Conservation (phyloP, 2,888 invertebrate genomes). For the Lithophane leautieri region DNA sequence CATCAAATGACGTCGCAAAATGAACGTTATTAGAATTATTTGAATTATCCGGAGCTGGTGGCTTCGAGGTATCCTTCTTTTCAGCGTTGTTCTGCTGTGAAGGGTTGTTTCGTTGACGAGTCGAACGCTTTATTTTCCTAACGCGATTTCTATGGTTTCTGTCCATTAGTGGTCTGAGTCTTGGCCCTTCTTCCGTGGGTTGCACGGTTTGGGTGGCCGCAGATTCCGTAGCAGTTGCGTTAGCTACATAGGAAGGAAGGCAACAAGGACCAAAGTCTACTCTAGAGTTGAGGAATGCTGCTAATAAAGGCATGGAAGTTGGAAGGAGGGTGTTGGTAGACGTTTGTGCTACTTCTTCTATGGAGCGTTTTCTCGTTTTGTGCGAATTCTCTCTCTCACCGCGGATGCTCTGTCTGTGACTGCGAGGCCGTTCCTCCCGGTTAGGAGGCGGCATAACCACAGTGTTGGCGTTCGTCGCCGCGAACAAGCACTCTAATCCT, state of each 20-base stretch:
- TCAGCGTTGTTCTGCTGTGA: conserved; percentile 77
- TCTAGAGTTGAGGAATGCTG: conserved; percentile 92
- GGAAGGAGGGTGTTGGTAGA: conserved; percentile 92
- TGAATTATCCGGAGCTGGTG: conserved; percentile 74
- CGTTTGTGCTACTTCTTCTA: conserved; percentile 91
- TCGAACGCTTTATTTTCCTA: conserved; percentile 90
- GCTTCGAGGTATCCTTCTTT: conserved; percentile 77
- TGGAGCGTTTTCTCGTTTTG: conserved; percentile 88
- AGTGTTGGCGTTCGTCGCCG: conserved; percentile 87
- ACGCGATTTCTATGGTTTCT: conserved; percentile 88
- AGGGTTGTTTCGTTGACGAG: conserved; percentile 86
- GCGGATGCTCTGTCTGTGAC: conserved; percentile 84
- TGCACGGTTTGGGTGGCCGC: conserved; percentile 76
- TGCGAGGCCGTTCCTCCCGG: conserved; percentile 82
- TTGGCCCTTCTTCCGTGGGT: conserved; percentile 80
- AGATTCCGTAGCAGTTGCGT: conserved; percentile 70
- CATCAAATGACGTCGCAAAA: conserved; percentile 95
- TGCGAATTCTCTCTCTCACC: conserved; percentile 85
- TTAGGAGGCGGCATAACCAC: conserved; percentile 87
- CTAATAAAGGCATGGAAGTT: conserved; percentile 91
- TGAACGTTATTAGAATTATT: conserved; percentile 88
- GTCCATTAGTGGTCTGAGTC: conserved; percentile 87
- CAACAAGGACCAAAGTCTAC: conserved; percentile 89
- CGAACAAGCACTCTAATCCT: conserved; percentile 89
- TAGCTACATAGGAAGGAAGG: conserved; percentile 72